Evolutionary conservation across 2,113 vertebrate genomes (phyloP).

Genomic region (Corydoras maculifer): DNA sequence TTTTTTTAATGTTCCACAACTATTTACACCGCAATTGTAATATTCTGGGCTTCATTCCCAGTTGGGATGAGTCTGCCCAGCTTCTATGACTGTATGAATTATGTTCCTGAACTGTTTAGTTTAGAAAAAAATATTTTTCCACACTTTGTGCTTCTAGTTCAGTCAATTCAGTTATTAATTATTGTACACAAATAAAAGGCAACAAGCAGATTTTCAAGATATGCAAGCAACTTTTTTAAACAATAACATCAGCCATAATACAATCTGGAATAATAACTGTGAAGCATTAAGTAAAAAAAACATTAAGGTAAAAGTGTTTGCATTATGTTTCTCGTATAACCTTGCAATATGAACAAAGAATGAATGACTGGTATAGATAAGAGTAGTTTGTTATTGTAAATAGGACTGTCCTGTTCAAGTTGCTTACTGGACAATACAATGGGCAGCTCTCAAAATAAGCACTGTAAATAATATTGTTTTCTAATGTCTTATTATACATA

Average conservation of each 20-base stretch:
- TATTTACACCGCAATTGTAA: no score
- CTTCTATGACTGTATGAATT: neutral
- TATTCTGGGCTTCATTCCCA: no score
- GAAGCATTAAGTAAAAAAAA: constrained; percentile 7
- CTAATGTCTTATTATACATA: constrained; percentile 29
- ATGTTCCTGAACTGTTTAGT: neutral
- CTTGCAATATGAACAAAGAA: neutral
- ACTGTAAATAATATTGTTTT: constrained; percentile 44
- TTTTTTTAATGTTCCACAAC: no score
- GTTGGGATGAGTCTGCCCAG: no score
- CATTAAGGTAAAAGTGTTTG: neutral
- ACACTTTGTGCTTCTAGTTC: neutral
- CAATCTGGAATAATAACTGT: constrained; percentile 4
- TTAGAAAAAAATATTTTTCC: neutral
- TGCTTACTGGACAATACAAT: constrained; percentile 13
- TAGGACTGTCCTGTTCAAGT: neutral
- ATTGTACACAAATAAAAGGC: constrained; percentile 1
- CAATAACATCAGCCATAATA: constrained; percentile 37
- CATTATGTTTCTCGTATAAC: neutral
- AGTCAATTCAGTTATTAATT: neutral
- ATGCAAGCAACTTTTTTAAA: constrained; percentile 26
- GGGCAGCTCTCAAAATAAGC: constrained; percentile 45
- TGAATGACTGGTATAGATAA: neutral
- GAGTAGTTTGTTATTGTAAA: no score
- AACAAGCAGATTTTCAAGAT: constrained; percentile 4